Conservation (phyloP, 2,113 vertebrate genomes). For the Brachypodius melanocephalos region DNA sequence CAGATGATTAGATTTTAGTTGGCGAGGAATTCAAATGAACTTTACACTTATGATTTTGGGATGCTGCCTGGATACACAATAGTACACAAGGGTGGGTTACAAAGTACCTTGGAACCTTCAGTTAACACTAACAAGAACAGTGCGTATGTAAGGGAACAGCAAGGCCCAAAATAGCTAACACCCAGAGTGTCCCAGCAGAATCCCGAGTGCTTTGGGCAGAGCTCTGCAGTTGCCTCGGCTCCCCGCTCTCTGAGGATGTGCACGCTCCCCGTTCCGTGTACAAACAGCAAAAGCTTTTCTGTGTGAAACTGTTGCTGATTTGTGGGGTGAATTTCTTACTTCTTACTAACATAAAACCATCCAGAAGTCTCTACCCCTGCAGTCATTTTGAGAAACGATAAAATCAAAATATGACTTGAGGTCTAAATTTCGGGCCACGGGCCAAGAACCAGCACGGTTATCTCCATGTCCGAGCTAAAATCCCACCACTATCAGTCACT, state of each 20-base stretch:
- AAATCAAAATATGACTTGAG: neutral
- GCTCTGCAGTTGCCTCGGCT: neutral
- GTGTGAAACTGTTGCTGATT: neutral
- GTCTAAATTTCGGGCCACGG: neutral
- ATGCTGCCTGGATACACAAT: conserved; percentile 40
- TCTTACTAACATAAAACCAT: neutral
- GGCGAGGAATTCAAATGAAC: conserved; percentile 27
- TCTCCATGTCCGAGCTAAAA: neutral
- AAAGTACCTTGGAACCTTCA: conserved; percentile 27
- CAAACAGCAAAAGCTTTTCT: neutral
- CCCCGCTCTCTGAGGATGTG: neutral
- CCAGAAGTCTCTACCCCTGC: neutral
- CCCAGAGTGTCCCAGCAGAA: neutral
- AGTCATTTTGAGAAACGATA: neutral
- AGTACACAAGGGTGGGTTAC: neutral
- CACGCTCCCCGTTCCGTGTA: neutral
- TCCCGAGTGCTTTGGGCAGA: neutral
- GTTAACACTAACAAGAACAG: neutral
- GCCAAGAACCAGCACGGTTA: neutral
- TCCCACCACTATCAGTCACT: neutral
- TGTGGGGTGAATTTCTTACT: neutral
- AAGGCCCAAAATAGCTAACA: conserved; percentile 10
- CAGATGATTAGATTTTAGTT: conserved; percentile 48
- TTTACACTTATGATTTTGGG: conserved; percentile 7
- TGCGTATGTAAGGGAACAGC: neutral